These are phyloP conservation scores for Cephus spinipes DNA, from an alignment of 2,888 invertebrate species.

Conservation along the genomic window DNA sequence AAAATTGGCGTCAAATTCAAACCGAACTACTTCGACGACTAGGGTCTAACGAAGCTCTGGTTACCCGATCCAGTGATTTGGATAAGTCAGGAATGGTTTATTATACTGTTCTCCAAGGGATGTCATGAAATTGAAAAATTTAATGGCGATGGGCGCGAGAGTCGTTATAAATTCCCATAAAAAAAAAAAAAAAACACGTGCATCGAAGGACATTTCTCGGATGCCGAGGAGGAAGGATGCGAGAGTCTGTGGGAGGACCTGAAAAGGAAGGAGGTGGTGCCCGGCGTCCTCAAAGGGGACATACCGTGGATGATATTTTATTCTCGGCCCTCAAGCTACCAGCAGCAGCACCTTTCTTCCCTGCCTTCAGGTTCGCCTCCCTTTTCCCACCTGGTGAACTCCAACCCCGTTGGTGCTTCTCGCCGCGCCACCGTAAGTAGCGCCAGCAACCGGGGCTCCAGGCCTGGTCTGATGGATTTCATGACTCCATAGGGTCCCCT, in stretches of 20 bases:
- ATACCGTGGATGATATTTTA: constrained; percentile 58
- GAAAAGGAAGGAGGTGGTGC: constrained; percentile 32
- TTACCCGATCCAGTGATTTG: not conserved
- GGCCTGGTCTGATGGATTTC: constrained; percentile 62
- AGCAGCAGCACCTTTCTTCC: constrained; percentile 11
- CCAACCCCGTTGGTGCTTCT: constrained; percentile 51
- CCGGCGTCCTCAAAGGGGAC: constrained; percentile 52
- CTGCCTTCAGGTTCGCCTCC: constrained; percentile 8
- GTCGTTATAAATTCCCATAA: not conserved
- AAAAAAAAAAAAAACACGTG: not conserved
- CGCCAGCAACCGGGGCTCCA: constrained; percentile 53
- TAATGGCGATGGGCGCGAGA: not conserved
- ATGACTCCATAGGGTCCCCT: constrained; percentile 61
- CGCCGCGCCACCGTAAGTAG: constrained; percentile 52
- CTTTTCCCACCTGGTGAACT: constrained; percentile 34
- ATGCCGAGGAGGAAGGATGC: not conserved
- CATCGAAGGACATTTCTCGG: not conserved
- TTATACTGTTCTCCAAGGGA: not conserved
- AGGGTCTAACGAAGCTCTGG: not conserved
- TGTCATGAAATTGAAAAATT: not conserved
- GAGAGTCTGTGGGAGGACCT: not conserved
- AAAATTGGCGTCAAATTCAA: not conserved
- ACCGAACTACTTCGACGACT: not conserved
- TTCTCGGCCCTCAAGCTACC: constrained; percentile 46
- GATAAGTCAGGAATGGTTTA: not conserved